Base-by-base conservation (phyloP, 2,113 vertebrate species). In the Onychorhynchus coronatus region DNA sequence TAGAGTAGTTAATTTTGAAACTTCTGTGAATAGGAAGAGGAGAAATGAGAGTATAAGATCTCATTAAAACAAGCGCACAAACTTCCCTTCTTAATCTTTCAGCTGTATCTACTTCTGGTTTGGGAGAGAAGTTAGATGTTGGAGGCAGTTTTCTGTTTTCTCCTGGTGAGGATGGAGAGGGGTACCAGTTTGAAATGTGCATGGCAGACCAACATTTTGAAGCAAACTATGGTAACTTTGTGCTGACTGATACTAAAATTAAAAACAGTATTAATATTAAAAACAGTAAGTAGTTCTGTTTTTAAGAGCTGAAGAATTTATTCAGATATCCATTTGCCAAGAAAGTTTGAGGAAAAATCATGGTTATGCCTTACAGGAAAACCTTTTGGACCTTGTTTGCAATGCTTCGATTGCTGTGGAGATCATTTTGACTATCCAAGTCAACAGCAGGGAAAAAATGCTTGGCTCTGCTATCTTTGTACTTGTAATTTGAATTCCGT, bases 291-390 rank as follows among this genome's bases (percentile, higher is more conserved):
- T 85, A 59, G 4, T 85, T 97, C 85, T 96, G 61, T 96, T 92
- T 75, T 92, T 58, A 93, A 73, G 78, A 97, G 77, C 89, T 94
- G 78, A 94, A 96, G 67, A 95, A 71, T 62, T 93, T 85, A 68
- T 96, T 97, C 72, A 93, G 70, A 49, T 82, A 62, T 9, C 71
- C 55, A 9, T 94, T 94, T 98, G 88, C 93, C 91, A 33, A 97
- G 94, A 85, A 94, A 97, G 66, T 88, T 97, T 87, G 95, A 98
- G 96, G 93, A 98, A 73, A 98, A 97, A 86, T 91, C 55, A 37
- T 66, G 59, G 67, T 96, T 95, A 55, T 95, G 91, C 86, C 92
- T 91, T 88, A n/a, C 46, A 83, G 91, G 79, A 95, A 85, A 92
- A 83, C 67, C 41, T 91, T 89, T 71, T 68, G 50, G n/a, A 87